Base-by-base conservation (phyloP, 2,888 invertebrate genomes). In the Ormyrus pomaceus region DNA sequence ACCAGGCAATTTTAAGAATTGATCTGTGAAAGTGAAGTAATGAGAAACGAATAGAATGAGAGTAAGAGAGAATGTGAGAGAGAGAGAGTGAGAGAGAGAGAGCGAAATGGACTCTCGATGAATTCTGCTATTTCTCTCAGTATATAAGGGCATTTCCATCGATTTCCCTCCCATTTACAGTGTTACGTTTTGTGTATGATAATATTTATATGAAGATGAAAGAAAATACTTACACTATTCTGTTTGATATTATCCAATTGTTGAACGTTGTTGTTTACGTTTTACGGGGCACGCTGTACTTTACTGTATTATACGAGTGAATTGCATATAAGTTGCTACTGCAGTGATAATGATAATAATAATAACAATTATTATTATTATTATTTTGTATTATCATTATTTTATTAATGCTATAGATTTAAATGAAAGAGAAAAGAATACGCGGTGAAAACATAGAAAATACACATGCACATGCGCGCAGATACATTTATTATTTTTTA, bases 181-280 rank as follows among this genome's bases (percentile, higher is more conserved):
- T 86, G 86, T 90, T 90, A 90, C 87, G 89, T 89, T 89, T 89
- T 89, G 81, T 89, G 89, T 82, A 82, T 88, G 83, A 88, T 87
- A 88, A 87, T 87, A 88, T 87, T 87, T 88, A 87, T 88, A 86
- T 84, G 83, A 84, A 83, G 83, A 81, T 48, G 48, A 71, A 65
- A 69, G 66, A 56, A 79, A 82, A 87, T 85, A 83, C 82, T 81
- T 83, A 83, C 82, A 83, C 79, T 89, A 88, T 89, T 89, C 88
- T 89, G 89, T 90, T 90, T 89, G 87, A 90, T 89, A 90, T 90
- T 89, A 90, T 89, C 87, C 85, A 85, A 88, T 89, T 90, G 90
- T 89, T 89, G 86, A 90, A 86, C 88, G 85, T 90, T 90, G 88
- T 89, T 89, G 89, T 89, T 90, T 90, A 88, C 87, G 88, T 89